These are phyloP conservation scores for Ophion obscuratus DNA, from an alignment of 2,888 invertebrate species.

Conservation along the genomic window DNA sequence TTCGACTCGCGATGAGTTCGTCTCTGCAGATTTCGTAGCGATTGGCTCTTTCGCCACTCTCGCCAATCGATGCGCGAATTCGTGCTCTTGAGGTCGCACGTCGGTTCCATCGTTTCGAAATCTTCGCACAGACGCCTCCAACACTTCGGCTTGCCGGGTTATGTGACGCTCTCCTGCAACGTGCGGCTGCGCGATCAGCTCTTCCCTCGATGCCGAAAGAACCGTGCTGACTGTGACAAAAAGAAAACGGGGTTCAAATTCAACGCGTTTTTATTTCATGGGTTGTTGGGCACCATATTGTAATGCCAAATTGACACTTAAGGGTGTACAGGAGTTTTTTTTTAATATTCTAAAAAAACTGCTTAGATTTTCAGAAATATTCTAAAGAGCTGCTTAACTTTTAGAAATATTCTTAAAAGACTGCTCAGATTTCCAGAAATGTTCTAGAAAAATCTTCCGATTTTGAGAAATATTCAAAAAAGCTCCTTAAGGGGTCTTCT, in stretches of 20 bases:
- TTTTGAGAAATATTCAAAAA: background rate
- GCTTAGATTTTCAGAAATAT: background rate
- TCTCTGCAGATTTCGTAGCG: background rate
- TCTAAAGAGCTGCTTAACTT: background rate
- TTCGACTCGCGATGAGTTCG: constrained; percentile 10
- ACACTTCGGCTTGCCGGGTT: constrained; percentile 42
- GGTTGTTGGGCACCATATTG: too few species aligned
- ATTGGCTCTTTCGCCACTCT: constrained; percentile 14
- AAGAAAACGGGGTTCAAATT: background rate
- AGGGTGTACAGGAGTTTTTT: too few species aligned
- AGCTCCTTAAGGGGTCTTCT: too few species aligned
- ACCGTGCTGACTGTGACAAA: constrained; percentile 43
- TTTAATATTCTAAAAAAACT: background rate
- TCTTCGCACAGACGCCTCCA: background rate
- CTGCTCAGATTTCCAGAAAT: background rate
- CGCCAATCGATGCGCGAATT: constrained; percentile 23
- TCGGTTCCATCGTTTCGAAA: constrained; percentile 22
- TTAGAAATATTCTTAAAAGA: background rate
- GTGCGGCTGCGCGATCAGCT: background rate
- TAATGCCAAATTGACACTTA: too few species aligned
- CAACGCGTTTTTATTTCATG: too few species aligned
- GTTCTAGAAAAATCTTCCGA: background rate
- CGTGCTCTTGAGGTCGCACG: constrained; percentile 14
- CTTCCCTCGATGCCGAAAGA: constrained; percentile 32
- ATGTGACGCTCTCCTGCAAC: constrained; percentile 15